phyloP scores from a whole-genome alignment of 2,888 invertebrate genomes.

The Lasius platythorax region DNA sequence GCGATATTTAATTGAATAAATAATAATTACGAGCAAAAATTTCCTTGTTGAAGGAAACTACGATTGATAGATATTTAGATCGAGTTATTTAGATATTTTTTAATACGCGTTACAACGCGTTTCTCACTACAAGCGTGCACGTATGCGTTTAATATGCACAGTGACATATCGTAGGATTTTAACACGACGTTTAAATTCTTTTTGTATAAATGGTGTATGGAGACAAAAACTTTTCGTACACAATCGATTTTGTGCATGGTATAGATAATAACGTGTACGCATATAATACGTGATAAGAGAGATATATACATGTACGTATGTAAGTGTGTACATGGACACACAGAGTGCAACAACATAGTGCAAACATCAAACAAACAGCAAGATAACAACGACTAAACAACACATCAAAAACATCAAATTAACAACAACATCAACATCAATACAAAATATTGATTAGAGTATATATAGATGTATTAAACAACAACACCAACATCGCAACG shows the following conservation, averaged over 20 bases:
- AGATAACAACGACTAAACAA: constrained; percentile 85
- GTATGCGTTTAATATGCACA: background rate
- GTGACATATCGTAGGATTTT: background rate
- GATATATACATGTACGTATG: constrained; percentile 60
- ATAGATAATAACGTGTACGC: constrained; percentile 30
- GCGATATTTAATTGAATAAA: constrained; percentile 12
- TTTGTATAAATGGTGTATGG: background rate
- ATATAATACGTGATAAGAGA: constrained; percentile 41
- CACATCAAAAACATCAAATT: constrained; percentile 85
- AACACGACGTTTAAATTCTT: background rate
- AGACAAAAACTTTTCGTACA: background rate
- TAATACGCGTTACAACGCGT: constrained; percentile 5
- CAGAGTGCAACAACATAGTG: constrained; percentile 83
- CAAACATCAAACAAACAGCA: constrained; percentile 85
- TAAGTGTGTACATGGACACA: constrained; percentile 74
- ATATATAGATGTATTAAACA: constrained; percentile 78
- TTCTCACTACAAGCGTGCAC: background rate
- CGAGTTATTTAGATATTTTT: background rate
- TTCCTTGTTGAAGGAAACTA: background rate
- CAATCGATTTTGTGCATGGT: constrained; percentile 37
- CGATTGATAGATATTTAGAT: background rate
- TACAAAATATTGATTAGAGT: constrained; percentile 77
- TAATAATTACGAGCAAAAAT: constrained; percentile 8
- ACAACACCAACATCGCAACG: constrained; percentile 85
- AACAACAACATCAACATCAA: constrained; percentile 85